Evolutionary conservation across 2,797 vertebrate species (phyloP).

Genomic region (Myotis daubentonii): DNA sequence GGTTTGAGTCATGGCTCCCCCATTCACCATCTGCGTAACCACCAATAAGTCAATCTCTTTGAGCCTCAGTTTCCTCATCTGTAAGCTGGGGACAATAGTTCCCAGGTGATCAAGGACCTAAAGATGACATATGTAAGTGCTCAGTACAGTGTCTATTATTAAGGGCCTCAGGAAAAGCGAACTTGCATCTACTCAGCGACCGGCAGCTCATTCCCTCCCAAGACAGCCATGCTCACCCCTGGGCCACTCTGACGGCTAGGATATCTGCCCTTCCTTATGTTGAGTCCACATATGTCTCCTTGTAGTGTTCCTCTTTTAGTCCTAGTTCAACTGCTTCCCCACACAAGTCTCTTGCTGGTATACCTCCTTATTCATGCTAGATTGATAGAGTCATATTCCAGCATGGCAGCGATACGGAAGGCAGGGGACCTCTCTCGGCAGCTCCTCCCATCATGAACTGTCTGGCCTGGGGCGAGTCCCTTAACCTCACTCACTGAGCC

Average conservation of each 20-base stretch:
- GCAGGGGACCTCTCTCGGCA: not conserved
- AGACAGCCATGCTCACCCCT: not conserved
- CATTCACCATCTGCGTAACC: not conserved
- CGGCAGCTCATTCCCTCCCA: not conserved
- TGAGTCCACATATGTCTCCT: not conserved
- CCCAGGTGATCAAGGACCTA: not conserved
- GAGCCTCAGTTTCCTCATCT: not conserved
- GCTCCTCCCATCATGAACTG: not conserved
- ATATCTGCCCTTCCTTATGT: not conserved
- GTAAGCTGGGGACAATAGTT: not conserved
- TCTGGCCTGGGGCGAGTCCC: not conserved
- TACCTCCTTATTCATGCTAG: no score
- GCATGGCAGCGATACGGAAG: fast-evolving
- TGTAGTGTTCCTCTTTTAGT: no score
- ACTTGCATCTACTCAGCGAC: not conserved
- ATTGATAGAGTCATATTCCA: not conserved
- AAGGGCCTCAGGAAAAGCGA: not conserved
- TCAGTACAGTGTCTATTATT: not conserved
- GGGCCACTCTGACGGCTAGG: not conserved
- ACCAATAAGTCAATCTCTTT: not conserved
- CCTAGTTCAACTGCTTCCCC: not conserved
- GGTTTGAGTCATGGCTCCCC: fast-evolving
- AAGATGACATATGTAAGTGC: fast-evolving
- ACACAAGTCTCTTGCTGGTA: not conserved
- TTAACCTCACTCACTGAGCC: not conserved